phyloP scores from a whole-genome alignment of 1,140 invertebrate genomes.

The Triops longicaudatus region DNA sequence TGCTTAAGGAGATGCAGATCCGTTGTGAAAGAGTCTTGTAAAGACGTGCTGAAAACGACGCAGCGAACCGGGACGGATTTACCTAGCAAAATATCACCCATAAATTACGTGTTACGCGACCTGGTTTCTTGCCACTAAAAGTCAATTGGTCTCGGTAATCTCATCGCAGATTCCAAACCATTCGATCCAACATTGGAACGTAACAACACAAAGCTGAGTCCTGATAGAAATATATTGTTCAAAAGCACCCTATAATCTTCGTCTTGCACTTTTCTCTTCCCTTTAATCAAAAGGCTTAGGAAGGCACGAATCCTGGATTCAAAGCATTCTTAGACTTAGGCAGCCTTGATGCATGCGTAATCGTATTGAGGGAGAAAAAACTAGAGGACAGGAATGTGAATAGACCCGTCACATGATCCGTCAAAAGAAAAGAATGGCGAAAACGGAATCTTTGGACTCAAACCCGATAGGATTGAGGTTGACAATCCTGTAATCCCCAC shows the following conservation, averaged over 20 bases:
- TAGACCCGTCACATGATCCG: slow-evolving; percentile 6
- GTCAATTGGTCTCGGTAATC: background rate
- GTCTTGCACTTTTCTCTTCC: background rate
- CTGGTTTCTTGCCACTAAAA: background rate
- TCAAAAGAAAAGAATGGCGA: background rate
- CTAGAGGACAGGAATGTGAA: background rate
- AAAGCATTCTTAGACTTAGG: slow-evolving; percentile 8
- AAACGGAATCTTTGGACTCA: background rate
- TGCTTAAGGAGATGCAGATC: slow-evolving; percentile 22
- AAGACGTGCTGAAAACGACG: slow-evolving; percentile 61
- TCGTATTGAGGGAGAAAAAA: background rate
- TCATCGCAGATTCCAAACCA: background rate
- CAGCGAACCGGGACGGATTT: slow-evolving; percentile 88
- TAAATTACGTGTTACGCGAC: background rate
- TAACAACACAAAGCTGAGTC: background rate
- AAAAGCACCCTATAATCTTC: no score
- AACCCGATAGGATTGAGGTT: slow-evolving; percentile 15
- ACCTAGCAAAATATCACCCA: slow-evolving; percentile 45
- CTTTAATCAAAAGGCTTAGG: background rate
- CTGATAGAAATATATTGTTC: background rate
- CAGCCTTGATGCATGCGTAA: background rate
- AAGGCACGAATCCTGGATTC: background rate
- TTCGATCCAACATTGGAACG: background rate
- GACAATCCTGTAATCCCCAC: slow-evolving; percentile 10
- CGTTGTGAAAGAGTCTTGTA: slow-evolving; percentile 21